Evolutionary conservation across 23 tunicate species (phyloP).

Genomic region (Halocynthia aurantium): DNA sequence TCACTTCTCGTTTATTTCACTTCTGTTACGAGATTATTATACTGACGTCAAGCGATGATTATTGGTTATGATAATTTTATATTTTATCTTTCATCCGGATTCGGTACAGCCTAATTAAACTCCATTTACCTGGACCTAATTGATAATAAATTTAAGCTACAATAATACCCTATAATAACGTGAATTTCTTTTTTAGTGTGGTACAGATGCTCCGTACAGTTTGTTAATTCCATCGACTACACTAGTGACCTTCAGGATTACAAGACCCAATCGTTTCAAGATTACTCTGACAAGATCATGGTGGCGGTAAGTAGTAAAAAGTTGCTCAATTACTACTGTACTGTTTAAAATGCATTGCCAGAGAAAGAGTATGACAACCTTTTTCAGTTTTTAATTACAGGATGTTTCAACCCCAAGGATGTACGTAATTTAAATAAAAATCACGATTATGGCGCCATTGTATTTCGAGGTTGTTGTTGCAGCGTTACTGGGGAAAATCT

Average conservation of each 20-base stretch:
- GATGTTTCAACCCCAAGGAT: too few relatives aligned
- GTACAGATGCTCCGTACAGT: conserved; percentile 61
- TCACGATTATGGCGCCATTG: too few relatives aligned
- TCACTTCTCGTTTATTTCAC: too few relatives aligned
- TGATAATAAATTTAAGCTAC: background rate
- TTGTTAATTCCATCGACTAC: conserved; percentile 71
- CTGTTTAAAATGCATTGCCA: too few relatives aligned
- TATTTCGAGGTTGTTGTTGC: too few relatives aligned
- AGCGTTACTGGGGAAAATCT: too few relatives aligned
- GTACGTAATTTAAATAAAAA: too few relatives aligned
- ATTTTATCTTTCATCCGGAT: background rate
- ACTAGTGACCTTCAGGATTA: conserved; percentile 45
- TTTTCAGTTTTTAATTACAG: too few relatives aligned
- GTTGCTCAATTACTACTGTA: background rate
- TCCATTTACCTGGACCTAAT: background rate
- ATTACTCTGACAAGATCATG: conserved; percentile 70
- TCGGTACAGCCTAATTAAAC: background rate
- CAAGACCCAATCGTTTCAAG: conserved; percentile 39
- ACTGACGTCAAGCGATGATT: too few relatives aligned
- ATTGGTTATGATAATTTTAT: too few relatives aligned
- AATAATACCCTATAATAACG: background rate
- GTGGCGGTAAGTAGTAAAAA: conserved; percentile 39
- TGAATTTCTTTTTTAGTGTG: conserved; percentile 40
- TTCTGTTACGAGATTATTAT: too few relatives aligned
- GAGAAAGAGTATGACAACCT: too few relatives aligned